Evolutionary conservation across 2,113 vertebrate species (phyloP).

Genomic region (Daubentonia madagascariensis): DNA sequence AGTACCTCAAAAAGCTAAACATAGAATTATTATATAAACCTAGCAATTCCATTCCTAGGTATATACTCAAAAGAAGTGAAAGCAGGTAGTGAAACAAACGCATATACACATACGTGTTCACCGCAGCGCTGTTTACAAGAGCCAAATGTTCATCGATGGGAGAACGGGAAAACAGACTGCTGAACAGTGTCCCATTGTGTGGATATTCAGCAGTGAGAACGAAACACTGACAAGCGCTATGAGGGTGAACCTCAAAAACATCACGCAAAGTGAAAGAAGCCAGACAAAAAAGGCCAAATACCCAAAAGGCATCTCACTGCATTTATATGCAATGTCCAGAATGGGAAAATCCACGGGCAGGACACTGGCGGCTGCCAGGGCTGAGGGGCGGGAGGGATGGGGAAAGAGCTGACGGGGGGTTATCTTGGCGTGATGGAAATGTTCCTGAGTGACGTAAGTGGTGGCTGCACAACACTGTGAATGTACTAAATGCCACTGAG

Average conservation of each 20-base stretch:
- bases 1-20: background rate
- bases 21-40: background rate
- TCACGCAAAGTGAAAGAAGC: background rate
- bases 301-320: background rate
- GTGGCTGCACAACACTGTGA: background rate
- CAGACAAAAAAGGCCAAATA: background rate
- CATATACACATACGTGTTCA: background rate
- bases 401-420: background rate
- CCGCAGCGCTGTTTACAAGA: accelerated
- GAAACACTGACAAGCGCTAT: background rate
- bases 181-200: too few species aligned
- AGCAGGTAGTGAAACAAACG: accelerated
- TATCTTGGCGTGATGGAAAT: background rate
- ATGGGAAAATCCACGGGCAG: background rate
- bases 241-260: background rate
- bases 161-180: accelerated
- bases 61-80: too few species aligned
- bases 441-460: background rate
- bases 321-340: background rate
- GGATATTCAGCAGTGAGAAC: too few species aligned
- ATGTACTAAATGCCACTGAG: background rate
- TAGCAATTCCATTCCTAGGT: background rate
- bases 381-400: background rate
- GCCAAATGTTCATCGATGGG: background rate
- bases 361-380: accelerated